phyloP scores from a whole-genome alignment of 2,797 vertebrate species.

The Spinus pinus region DNA sequence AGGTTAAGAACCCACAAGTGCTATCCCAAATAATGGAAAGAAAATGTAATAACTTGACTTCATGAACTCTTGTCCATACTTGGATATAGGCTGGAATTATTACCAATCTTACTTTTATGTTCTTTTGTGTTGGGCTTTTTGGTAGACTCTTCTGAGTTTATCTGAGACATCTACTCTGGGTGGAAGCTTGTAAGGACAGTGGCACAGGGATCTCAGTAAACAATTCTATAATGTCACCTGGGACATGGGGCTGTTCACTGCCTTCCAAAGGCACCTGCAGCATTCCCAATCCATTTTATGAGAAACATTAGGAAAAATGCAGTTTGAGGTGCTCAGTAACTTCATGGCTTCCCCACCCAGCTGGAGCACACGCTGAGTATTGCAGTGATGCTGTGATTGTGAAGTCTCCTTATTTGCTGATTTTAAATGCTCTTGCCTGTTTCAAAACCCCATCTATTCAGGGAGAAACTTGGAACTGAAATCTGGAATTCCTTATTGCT shows the following conservation, averaged over 20 bases:
- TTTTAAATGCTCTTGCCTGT: neutral
- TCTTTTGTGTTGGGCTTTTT: neutral
- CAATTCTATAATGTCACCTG: neutral
- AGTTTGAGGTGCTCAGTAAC: rapidly evolving
- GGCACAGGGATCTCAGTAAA: neutral
- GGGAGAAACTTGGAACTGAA: neutral
- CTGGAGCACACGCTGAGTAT: neutral
- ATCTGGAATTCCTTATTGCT: neutral
- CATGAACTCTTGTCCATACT: neutral
- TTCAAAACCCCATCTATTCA: neutral
- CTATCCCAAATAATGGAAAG: neutral
- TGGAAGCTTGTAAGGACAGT: neutral
- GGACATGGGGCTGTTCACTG: neutral
- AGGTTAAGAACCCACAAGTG: neutral
- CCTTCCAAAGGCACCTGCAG: rapidly evolving
- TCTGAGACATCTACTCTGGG: neutral
- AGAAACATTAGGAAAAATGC: neutral
- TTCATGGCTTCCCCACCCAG: neutral
- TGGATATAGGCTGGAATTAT: neutral
- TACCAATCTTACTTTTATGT: neutral
- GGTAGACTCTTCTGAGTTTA: neutral
- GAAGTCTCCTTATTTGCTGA: neutral
- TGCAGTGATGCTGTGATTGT: neutral
- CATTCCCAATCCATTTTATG: neutral
- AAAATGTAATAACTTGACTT: neutral